These are phyloP conservation scores for Spheniscus humboldti DNA, from an alignment of 2,797 vertebrate genomes.

Conservation along the genomic window DNA sequence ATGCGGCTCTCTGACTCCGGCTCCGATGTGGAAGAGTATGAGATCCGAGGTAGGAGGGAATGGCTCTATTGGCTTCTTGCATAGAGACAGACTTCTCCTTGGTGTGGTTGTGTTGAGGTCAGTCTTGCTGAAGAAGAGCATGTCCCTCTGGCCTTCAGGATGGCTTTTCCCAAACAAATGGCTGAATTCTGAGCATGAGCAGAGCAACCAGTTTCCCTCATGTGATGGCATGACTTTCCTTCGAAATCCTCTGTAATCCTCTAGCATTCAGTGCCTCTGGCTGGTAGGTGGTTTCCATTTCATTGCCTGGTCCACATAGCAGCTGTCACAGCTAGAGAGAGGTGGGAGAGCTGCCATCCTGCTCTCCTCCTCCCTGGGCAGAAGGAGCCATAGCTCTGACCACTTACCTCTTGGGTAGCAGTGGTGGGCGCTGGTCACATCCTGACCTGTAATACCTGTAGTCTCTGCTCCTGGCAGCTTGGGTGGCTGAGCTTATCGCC, in stretches of 20 bases:
- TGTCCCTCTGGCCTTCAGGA: neutral
- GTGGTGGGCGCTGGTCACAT: neutral
- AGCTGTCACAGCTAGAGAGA: neutral
- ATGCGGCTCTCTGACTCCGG: constrained; percentile 85
- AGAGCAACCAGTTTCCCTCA: neutral
- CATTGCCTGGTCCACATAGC: neutral
- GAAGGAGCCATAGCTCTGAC: neutral
- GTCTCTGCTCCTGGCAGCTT: neutral
- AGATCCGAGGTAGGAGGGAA: constrained; percentile 83
- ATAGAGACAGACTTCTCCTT: neutral
- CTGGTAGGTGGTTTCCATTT: neutral
- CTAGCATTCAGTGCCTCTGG: neutral
- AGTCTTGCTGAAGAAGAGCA: neutral
- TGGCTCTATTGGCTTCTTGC: neutral
- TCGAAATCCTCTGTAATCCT: neutral
- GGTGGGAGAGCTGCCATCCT: neutral
- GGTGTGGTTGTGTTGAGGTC: neutral
- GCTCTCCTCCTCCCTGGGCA: neutral
- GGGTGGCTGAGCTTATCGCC: neutral
- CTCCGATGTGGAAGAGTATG: constrained; percentile 90
- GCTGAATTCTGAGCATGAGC: neutral
- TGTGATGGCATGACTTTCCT: neutral
- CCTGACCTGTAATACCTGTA: neutral
- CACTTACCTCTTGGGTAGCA: neutral
- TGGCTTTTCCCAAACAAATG: neutral